These are phyloP conservation scores for Cynaeus angustus DNA, from an alignment of 2,888 invertebrate species.

Conservation along the genomic window DNA sequence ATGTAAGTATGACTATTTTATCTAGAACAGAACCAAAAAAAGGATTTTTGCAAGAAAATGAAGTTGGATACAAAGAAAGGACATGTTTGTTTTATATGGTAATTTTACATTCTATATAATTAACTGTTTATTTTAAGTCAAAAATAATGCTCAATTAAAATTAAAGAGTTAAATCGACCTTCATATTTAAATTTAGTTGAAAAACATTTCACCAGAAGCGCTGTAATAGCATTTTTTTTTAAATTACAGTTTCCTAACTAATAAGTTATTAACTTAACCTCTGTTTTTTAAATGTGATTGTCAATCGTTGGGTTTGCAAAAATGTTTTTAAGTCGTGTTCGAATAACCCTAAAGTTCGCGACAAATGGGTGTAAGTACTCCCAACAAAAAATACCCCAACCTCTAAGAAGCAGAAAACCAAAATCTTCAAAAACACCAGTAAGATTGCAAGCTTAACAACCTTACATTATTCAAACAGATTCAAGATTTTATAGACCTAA, in stretches of 20 bases:
- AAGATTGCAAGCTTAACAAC: conserved; percentile 49
- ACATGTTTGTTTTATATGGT: no score
- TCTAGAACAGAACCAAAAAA: no score
- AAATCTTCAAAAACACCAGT: conserved; percentile 71
- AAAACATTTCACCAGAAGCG: no score
- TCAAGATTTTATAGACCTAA: conserved; percentile 81
- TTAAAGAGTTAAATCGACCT: no score
- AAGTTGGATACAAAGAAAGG: no score
- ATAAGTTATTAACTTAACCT: conserved; percentile 15
- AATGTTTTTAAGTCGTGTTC: conserved; percentile 32
- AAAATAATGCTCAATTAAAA: no score
- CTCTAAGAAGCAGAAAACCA: conserved; percentile 71
- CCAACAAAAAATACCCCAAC: conserved; percentile 64
- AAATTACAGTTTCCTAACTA: not conserved
- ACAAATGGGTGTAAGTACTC: conserved; percentile 54
- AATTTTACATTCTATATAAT: no score
- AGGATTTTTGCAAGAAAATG: no score
- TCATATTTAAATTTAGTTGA: no score
- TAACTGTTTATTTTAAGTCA: no score
- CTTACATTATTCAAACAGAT: conserved; percentile 55
- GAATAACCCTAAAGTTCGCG: conserved; percentile 36
- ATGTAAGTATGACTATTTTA: no score
- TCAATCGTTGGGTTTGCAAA: not conserved
- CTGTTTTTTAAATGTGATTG: not conserved
- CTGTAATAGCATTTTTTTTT: no score